A percentile compares a stretch with the other conserved stretches of the same genome.
These are phyloP conservation scores for Elysia chlorotica DNA, from an alignment of 1,140 invertebrate species.

Conservation along the genomic window DNA sequence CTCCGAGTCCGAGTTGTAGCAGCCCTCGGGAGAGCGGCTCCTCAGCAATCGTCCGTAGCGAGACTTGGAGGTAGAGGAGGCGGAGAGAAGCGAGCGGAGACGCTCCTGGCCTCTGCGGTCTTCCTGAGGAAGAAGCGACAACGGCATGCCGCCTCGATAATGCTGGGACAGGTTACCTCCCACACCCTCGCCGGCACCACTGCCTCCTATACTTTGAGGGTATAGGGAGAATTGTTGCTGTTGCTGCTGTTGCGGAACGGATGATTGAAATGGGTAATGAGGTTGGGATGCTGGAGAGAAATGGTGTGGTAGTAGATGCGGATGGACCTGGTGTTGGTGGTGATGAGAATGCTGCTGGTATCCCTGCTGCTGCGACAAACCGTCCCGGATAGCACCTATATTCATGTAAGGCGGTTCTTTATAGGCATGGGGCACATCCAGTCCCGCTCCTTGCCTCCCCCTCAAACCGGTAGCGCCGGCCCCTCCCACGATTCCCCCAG, in stretches of 20 bases:
- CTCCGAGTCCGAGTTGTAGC: constrained; percentile 83
- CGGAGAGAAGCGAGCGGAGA: constrained; percentile 50
- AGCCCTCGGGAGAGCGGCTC: constrained; percentile 57
- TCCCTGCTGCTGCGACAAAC: constrained; percentile 11
- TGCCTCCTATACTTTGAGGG: too few relatives aligned
- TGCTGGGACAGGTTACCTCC: neutral
- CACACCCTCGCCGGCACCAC: neutral
- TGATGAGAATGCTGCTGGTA: constrained; percentile 16
- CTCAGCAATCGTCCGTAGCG: constrained; percentile 44
- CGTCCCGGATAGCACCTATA: constrained; percentile 24
- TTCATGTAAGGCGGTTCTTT: constrained; percentile 33
- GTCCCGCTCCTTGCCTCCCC: too few relatives aligned
- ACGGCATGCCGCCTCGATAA: constrained; percentile 14
- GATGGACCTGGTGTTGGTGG: too few relatives aligned
- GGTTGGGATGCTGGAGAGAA: constrained; percentile 6
- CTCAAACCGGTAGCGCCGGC: too few relatives aligned
- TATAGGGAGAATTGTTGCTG: neutral
- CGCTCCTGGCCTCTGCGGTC: constrained; percentile 45
- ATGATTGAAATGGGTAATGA: neutral
- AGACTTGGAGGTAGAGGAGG: constrained; percentile 52
- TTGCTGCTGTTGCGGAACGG: constrained; percentile 1
- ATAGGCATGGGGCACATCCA: constrained; percentile 20
- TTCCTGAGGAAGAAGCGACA: constrained; percentile 36
- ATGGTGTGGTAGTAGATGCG: too few relatives aligned
- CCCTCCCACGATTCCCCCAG: too few relatives aligned